A percentile compares a stretch with the other conserved stretches of the same genome.
phyloP scores from a whole-genome alignment of 2,888 invertebrate genomes.

The Nemapogon koenigi region DNA sequence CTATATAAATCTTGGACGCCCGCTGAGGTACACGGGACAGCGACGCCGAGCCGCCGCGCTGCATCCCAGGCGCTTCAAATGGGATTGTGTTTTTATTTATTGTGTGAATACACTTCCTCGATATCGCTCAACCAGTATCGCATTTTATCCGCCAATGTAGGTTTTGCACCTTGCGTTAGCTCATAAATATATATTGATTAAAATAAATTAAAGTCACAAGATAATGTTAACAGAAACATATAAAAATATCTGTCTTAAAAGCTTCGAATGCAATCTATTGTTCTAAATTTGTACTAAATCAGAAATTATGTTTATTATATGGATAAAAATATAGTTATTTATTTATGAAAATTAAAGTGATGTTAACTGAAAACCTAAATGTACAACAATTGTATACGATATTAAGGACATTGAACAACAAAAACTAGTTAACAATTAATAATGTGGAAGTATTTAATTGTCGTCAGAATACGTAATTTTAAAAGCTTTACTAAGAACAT shows the following conservation, averaged over 20 bases:
- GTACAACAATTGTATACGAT: constrained; percentile 61
- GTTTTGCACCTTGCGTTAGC: constrained; percentile 8
- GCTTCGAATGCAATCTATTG: too few relatives aligned
- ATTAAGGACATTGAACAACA: constrained; percentile 3
- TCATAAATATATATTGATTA: too few relatives aligned
- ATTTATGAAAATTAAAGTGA: too few relatives aligned
- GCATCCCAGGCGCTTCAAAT: too few relatives aligned
- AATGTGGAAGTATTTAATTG: neutral
- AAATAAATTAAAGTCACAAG: too few relatives aligned
- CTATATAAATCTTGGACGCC: constrained; percentile 63
- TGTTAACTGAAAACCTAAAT: constrained; percentile 30
- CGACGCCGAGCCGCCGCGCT: constrained; percentile 51
- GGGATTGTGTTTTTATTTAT: constrained; percentile 66
- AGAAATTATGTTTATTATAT: too few relatives aligned
- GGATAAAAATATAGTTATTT: too few relatives aligned
- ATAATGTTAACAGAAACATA: too few relatives aligned
- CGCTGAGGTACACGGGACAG: constrained; percentile 62
- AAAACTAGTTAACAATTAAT: neutral
- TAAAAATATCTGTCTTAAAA: too few relatives aligned
- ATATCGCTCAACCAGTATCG: constrained; percentile 59
- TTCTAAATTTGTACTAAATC: too few relatives aligned
- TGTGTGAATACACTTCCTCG: constrained; percentile 35
- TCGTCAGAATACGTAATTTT: constrained; percentile 51
- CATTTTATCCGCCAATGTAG: constrained; percentile 51
- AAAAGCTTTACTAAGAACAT: constrained; percentile 57